Evolutionary conservation across 23 tunicate genomes (phyloP), one percentile per base, ranked within the genome.

Genomic region (Halocynthia roretzi): DNA sequence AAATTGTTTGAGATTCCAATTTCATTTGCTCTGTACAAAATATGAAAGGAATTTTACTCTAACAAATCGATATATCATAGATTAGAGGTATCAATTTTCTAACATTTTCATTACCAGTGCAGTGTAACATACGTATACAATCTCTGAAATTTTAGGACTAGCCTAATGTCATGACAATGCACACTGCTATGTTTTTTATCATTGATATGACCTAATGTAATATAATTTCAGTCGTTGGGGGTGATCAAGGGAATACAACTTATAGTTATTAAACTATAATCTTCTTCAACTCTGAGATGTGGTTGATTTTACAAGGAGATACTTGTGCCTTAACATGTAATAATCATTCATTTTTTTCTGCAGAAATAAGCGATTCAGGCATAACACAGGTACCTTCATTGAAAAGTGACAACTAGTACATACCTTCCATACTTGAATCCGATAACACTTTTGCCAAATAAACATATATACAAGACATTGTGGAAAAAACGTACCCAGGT

Each of bases 1-100:
- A 52, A 15, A 74, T 74, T 53, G 55, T 21, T 55, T 74, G 54
- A 8, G 78, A 54, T 53, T 74, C 78, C 8, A 22, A 62, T 49
- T 54, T 54, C 64, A 74, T 23, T 53, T 52, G 18, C 10, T 74
- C 78, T 74, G 56, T 21, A n/a, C 21, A 12, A 68, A 68, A 68
- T 68, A 68, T 2, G 14, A n/a, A n/a, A 49, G 31, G 18, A 19
- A 50, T 14, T 51, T n/a, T 18, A 20, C 2, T 60, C 64, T 60
- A 60, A n/a, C 62, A 57, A 57, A 57, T 57, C 62, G 11, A 57
- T 10, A 11, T 57, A 10, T 14, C 14, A 11, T 57, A 57, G 14
- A 57, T 11, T 11, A 57, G 14, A 57, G 11, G 14, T 57, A 11
- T 57, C 11, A 57, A 11, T 57, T 57, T 57, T 11, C 62, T 11